Conservation (phyloP, 2,113 vertebrate genomes). For the Lepus timidus region DNA sequence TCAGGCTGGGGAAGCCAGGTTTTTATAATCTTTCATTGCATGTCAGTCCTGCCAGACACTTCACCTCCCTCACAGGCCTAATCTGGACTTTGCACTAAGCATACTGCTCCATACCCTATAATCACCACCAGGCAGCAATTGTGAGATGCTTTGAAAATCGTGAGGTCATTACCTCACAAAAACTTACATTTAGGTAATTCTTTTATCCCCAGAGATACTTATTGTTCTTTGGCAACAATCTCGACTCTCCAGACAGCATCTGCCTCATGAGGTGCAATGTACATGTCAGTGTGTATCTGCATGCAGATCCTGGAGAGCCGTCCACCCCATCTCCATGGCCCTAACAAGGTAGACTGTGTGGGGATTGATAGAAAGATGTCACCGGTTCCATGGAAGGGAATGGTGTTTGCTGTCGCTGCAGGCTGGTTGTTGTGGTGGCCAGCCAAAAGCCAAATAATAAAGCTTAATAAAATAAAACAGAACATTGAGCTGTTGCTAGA, state of each 20-base stretch:
- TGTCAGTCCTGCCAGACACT: conserved; percentile 62
- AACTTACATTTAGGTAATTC: conserved; percentile 63
- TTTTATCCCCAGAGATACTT: conserved; percentile 58
- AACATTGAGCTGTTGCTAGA: conserved; percentile 77
- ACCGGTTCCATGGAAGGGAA: conserved; percentile 12
- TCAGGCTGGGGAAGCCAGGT: conserved; percentile 60
- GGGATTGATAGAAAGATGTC: conserved; percentile 57
- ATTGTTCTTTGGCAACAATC: conserved; percentile 67
- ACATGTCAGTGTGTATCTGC: background rate
- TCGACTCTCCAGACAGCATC: conserved; percentile 46
- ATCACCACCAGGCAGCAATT: conserved; percentile 75
- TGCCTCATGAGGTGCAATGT: background rate
- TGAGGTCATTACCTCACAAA: conserved; percentile 81
- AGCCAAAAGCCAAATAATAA: conserved; percentile 79
- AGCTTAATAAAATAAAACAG: conserved; percentile 83
- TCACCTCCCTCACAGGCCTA: conserved; percentile 52
- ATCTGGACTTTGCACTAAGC: conserved; percentile 61
- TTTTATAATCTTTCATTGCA: conserved; percentile 66
- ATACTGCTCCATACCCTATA: conserved; percentile 69
- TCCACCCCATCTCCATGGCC: conserved; percentile 48
- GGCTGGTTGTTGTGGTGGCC: conserved; percentile 75
- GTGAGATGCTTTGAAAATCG: conserved; percentile 71
- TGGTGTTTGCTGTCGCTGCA: conserved; percentile 60
- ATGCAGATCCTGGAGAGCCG: conserved; percentile 29
- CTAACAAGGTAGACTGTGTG: conserved; percentile 45